phyloP scores from a whole-genome alignment of 1,140 invertebrate species.

The Ptiloglossa arizonensis region DNA sequence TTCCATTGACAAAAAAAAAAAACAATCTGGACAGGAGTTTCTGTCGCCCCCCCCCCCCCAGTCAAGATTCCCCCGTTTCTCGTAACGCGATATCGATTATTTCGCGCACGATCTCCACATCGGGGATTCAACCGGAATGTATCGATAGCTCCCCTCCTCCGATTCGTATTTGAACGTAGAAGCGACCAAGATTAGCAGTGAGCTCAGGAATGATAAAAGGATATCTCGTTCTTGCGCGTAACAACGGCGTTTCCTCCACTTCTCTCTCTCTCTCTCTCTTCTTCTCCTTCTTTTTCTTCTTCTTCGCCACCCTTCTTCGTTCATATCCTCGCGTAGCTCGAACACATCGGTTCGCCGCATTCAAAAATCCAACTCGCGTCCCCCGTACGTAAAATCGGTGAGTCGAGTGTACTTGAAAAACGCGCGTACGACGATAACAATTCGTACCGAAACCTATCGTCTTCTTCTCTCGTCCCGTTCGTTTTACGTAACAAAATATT shows the following conservation, averaged over 20 bases:
- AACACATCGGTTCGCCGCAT: too few relatives aligned
- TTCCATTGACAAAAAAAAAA: neutral
- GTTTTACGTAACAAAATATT: conserved; percentile 69
- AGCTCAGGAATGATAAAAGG: conserved; percentile 33
- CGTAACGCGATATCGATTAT: neutral
- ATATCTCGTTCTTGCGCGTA: conserved; percentile 57
- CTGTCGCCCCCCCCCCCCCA: neutral
- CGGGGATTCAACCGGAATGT: conserved; percentile 17
- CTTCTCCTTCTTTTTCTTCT: too few relatives aligned
- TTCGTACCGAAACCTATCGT: neutral
- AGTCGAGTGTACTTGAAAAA: too few relatives aligned
- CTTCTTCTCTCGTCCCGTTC: neutral
- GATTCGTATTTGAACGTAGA: neutral
- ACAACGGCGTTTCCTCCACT: conserved; percentile 36
- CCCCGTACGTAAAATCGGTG: too few relatives aligned
- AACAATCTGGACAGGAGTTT: conserved; percentile 15
- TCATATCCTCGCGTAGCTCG: neutral
- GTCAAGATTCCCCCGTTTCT: neutral
- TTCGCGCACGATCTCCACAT: conserved; percentile 9
- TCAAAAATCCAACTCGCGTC: too few relatives aligned
- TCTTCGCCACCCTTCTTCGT: conserved; percentile 22
- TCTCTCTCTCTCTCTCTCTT: neutral
- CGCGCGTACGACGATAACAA: neutral
- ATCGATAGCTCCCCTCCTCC: neutral
- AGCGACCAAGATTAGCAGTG: conserved; percentile 15